Evolutionary conservation across 2,888 invertebrate species (phyloP), one percentile per base, ranked within the genome.

Genomic region (Ophion ventricosus): DNA sequence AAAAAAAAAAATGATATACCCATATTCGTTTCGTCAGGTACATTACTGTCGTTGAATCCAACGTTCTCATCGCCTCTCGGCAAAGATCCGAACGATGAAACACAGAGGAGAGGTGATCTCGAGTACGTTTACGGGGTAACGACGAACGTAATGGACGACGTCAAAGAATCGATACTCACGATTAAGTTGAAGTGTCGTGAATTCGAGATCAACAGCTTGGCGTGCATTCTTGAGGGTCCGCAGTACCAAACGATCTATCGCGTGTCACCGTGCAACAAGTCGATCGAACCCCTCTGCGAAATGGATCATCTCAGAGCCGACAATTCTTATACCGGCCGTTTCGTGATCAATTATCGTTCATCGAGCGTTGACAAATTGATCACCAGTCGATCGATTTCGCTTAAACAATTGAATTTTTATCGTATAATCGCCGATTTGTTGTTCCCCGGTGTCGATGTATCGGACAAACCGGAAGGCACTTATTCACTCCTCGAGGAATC

Each of bases 381-480:
- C 11, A 76, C 80, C 1, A 63, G 79, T 35, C 56, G 64, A 11
- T 40, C 23, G n/a, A 77, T 72, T 7, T 77, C 79, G 14, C 56
- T 76, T 49, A 85, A 82, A 67, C 76, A 82, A 40, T 63, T 82
- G 11, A 85, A 76, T 57, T 76, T 85, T 59, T 85, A 85, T 56
- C 64, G 85, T 3, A 63, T 77, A 2, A 64, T 85, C 7, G 85
- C 85, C 8, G 76, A 67, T 40, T 73, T 73, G 11, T n/a, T 85
- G 17, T 72, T 77, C 40, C 63, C 82, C 5, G 85, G 85, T n/a
- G 73, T 85, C n/a, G 76, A 85, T 54, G 63, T 82, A 0, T n/a
- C 17, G 20, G 59, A 43, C 0, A 80, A 85, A 54, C 56, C 66
- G 11, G 80, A 76, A 56, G 85, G 85, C 17, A 82, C 80, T 56